Evolutionary conservation across 2,113 vertebrate genomes (phyloP), one percentile per base, ranked within the genome.

Genomic region (Parus major): DNA sequence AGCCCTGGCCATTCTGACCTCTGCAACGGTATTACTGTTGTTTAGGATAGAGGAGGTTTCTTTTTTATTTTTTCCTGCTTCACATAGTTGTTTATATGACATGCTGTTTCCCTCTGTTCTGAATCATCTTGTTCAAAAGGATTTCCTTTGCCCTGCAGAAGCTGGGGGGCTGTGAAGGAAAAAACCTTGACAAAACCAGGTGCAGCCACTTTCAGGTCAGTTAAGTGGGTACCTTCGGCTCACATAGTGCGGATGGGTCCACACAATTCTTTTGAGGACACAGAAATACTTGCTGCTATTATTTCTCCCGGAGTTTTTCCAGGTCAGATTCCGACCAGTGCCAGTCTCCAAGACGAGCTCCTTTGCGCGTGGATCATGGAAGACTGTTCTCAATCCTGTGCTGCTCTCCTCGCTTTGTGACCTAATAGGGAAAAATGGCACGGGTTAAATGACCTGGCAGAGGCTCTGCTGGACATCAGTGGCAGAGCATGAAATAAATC

Each of bases 1-100:
- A 83, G 76, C 52, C 60, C 76, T 86, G 60, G 49, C 79, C 81
- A 90, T 76, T 94, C 52, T 92, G 91, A 95, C 90, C 92, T 95
- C 64, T 88, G 89, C 89, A 70, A 44, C 44, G 33, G 72, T 92
- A 41, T 87, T 71, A 42, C 73, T 23, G 39, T 53, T 92, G 39
- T 83, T 86, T 60, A 72, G 82, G 47, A 56, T 12, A 44, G 61
- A 49, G 46, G 33, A 90, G 36, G 16, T 55, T 84, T 95, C n/a
- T 76, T 71, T 36, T 82, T 49, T 19, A 49, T 49, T 68, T 63
- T 63, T 78, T 41, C 11, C 52, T 2, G 0, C 52, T 69, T 94
- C 24, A 60, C 50, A 82, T 60, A 46, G 41, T 29, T 71, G 46
- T 88, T 89, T 82, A 75, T 15, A 17, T 0, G 0, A 52, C 81